These are phyloP conservation scores for Hirundichthys speculiger DNA, from an alignment of 2,113 vertebrate species.

Conservation along the genomic window DNA sequence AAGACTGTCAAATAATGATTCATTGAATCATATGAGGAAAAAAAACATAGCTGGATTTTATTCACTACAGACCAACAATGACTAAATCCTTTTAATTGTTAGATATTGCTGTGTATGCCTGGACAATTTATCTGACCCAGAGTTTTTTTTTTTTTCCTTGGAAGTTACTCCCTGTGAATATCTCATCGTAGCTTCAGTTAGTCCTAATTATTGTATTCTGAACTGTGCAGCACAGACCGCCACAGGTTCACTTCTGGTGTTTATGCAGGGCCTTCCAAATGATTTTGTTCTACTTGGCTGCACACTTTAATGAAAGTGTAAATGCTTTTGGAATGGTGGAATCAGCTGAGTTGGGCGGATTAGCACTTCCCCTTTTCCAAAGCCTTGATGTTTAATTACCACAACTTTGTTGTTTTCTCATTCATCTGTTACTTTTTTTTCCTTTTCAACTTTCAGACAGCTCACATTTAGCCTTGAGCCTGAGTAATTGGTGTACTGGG, in stretches of 20 bases:
- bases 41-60: too few relatives aligned
- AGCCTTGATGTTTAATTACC: slow-evolving; percentile 82
- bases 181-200: slow-evolving; percentile 34
- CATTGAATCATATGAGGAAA: too few relatives aligned
- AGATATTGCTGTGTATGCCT: slow-evolving; percentile 8
- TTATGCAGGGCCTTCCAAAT: slow-evolving; percentile 70
- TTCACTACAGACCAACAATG: not conserved
- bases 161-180: slow-evolving; percentile 40
- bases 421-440: slow-evolving; percentile 53
- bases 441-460: slow-evolving; percentile 50
- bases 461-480: slow-evolving; percentile 45
- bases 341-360: slow-evolving; percentile 76
- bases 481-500: slow-evolving; percentile 46
- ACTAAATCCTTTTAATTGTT: slow-evolving; percentile 5
- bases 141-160: not conserved
- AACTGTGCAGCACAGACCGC: slow-evolving; percentile 57
- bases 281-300: slow-evolving; percentile 78
- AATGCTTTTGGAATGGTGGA: slow-evolving; percentile 78
- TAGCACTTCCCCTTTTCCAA: slow-evolving; percentile 71
- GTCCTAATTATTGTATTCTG: slow-evolving; percentile 69
- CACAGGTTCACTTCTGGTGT: slow-evolving; percentile 73
- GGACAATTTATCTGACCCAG: slow-evolving; percentile 19
- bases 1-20: too few relatives aligned
- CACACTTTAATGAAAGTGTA: slow-evolving; percentile 84
- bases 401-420: slow-evolving; percentile 73